Evolutionary conservation across 2,888 invertebrate species (phyloP), one percentile per base, ranked within the genome.

Genomic region (Pasiphila rectangulata): DNA sequence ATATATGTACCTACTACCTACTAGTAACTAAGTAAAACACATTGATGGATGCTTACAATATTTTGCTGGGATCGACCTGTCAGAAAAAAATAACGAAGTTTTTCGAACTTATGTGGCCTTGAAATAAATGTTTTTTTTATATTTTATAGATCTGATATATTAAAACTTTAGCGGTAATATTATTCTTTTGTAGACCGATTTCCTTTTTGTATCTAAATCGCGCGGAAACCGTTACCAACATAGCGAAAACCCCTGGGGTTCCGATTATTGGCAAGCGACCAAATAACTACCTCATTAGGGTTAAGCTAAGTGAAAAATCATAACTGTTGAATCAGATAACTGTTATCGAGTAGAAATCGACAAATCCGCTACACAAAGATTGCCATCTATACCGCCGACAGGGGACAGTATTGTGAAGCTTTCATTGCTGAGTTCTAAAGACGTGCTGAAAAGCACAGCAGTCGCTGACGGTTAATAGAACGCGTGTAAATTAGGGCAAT

Each of bases 331-430:
- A 20, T 45, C 34, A 38, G 48, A 44, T 45, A 52, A 34, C 37
- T 34, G 61, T 59, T 69, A 71, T 69, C 68, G 58, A 58, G 57
- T 36, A 51, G 51, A 43, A 43, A 43, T 48, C 29, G 56, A 50
- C 54, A 51, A 56, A 56, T 53, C 48, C 15, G 46, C 54, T 51
- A 27, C 27, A 27, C 27, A 27, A 27, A 27, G 27, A 27, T 27
- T 1, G 7, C 7, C 12, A 27, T 27, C 27, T 27, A 27, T 27
- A 6, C 7, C 27, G 7, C 12, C 7, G 3, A 7, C 9, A 39
- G 44, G 32, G 38, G 46, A 52, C 59, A 59, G 69, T 57, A 67
- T 69, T 67, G 64, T 71, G 70, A 59, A 55, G 46, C 59, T 60
- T 72, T 61, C 66, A 71, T 71, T 69, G 58, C 60, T 58, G 19